Conservation (phyloP, 2,113 vertebrate genomes). For the Larimichthys crocea region DNA sequence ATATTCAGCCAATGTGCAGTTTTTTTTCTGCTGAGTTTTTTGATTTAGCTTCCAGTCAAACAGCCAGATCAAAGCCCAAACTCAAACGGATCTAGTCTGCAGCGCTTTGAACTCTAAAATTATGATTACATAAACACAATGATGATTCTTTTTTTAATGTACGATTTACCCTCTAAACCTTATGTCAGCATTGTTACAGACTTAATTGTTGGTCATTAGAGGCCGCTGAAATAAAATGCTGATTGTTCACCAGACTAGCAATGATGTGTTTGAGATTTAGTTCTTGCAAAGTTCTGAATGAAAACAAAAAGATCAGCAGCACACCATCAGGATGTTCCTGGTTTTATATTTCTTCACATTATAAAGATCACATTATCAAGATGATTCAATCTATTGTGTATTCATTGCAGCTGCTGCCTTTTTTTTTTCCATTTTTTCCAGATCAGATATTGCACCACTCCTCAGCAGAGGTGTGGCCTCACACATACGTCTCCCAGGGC, state of each 20-base stretch:
- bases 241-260: not conserved
- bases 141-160: not conserved
- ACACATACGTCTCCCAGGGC: conserved; percentile 97
- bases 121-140: not conserved
- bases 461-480: conserved; percentile 94
- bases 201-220: conserved; percentile 1
- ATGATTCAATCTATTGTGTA: not conserved
- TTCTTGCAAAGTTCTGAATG: not conserved
- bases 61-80: conserved; percentile 5
- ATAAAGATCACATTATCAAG: not conserved
- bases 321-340: not conserved
- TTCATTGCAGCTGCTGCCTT: conserved; percentile 10
- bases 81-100: not conserved
- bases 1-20: conserved; percentile 13
- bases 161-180: not conserved
- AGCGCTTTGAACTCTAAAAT: not conserved
- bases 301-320: not conserved
- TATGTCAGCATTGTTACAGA: not conserved
- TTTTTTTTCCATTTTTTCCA: conserved; percentile 45
- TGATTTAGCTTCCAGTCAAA: conserved; percentile 29
- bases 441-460: conserved; percentile 92
- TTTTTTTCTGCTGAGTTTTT: conserved; percentile 31
- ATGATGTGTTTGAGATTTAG: not conserved
- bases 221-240: not conserved
- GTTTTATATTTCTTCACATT: not conserved